A percentile compares a stretch with the other conserved stretches of the same genome.
Evolutionary conservation across 2,888 invertebrate species (phyloP).

Genomic region (Amaurobius ferox): DNA sequence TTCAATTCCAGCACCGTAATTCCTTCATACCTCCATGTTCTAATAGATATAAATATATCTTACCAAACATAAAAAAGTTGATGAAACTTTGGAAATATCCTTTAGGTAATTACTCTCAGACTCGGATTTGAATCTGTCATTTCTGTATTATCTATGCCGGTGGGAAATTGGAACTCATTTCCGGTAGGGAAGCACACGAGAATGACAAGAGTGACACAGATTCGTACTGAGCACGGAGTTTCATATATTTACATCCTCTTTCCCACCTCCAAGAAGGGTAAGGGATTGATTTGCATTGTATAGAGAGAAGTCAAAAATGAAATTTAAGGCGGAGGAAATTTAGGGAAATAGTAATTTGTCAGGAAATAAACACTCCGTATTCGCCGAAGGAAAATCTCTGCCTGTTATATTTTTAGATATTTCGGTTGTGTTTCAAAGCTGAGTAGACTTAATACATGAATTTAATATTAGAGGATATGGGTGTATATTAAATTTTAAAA

Average conservation of each 20-base stretch:
- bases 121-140: background rate
- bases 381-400: no score
- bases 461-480: no score
- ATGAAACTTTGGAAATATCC: background rate
- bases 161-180: constrained; percentile 28
- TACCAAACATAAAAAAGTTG: background rate
- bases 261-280: constrained; percentile 14
- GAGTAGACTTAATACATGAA: no score
- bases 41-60: no score
- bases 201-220: constrained; percentile 39
- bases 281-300: constrained; percentile 44
- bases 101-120: background rate
- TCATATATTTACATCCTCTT: constrained; percentile 48
- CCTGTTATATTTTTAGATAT: no score
- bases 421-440: no score
- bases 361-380: no score
- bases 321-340: background rate
- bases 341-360: background rate
- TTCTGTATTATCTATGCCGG: background rate
- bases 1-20: no score
- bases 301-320: constrained; percentile 1
- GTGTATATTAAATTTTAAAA: no score
- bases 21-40: no score
- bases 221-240: constrained; percentile 30
- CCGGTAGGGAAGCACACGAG: constrained; percentile 12